Percentiles rank a stretch among this genome's conserved stretches.
phyloP scores from a whole-genome alignment of 2,113 vertebrate species.

The Trogon surrucura region DNA sequence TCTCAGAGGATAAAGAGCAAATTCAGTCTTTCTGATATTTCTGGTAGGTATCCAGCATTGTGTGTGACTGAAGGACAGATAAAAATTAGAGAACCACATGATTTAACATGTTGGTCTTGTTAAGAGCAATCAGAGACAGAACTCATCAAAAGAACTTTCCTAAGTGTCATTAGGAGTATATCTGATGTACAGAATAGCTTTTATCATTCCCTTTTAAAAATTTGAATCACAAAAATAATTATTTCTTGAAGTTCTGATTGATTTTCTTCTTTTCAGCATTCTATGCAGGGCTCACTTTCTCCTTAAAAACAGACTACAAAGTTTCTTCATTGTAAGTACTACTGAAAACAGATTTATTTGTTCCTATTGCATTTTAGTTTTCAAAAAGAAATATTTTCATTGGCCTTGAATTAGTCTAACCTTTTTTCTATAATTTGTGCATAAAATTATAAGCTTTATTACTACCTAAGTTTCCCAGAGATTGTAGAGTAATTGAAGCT shows the following conservation, averaged over 20 bases:
- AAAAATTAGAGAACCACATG: background rate
- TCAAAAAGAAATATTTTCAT: accelerated
- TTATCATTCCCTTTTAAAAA: background rate
- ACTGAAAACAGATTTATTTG: background rate
- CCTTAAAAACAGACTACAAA: background rate
- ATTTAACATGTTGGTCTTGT: background rate
- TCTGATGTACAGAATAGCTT: background rate
- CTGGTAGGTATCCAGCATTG: background rate
- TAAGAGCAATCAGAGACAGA: background rate
- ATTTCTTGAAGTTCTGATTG: background rate
- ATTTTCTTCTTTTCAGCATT: background rate
- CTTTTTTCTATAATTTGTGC: background rate
- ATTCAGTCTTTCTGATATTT: background rate
- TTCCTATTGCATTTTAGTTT: background rate
- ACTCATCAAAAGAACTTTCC: background rate
- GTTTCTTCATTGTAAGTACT: background rate
- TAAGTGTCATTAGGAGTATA: background rate
- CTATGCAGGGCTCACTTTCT: background rate
- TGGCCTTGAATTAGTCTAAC: background rate
- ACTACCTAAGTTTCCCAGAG: background rate
- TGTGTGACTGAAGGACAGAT: background rate
- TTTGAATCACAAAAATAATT: background rate
- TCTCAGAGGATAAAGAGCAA: background rate
- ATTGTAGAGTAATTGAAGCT: background rate
- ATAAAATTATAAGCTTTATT: background rate